Evolutionary conservation across 1,140 invertebrate genomes (phyloP), one percentile per base, ranked within the genome.

Genomic region (Spodoptera frugiperda): DNA sequence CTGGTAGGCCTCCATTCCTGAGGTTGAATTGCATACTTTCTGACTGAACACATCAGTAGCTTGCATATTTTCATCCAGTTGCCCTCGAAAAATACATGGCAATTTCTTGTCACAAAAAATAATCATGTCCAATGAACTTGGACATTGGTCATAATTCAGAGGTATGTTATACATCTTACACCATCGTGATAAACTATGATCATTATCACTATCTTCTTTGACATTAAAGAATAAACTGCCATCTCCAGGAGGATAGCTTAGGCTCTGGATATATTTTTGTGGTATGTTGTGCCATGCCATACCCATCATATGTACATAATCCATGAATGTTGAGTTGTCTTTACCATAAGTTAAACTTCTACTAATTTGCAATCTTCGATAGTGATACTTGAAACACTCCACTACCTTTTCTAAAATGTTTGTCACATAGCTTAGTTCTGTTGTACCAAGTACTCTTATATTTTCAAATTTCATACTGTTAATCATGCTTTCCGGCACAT

Each of bases 321-420:
- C 82, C 48, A 82, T 12, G 39, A 82, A 74, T 51, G 72, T 49
- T 8, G 53, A 70, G 44, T 72, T 63, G 55, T 78, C 79, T 75
- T 83, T 79, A 53, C 74, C 75, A 54, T 75, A 73, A 10, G 55
- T 65, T 33, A 80, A 44, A 63, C 54, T 72, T 78, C 77, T 78
- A 57, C 48, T 80, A 12, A 84, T 82, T 73, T 82, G 80, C 68
- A 82, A 71, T 78, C 74, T 84, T 73, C 82, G 76, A 54, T 84
- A 84, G 67, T 84, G 80, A 65, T 78, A 82, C 48, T 84, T 84
- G 63, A 82, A 80, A 80, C 76, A 82, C 53, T 76, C 74, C 25
- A 78, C 49, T 48, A 84, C 48, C 71, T 78, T 84, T 30, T 74
- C 78, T 49, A 80, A 57, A 21, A 77, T 76, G 49, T 74, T 77